Evolutionary conservation across 2,113 vertebrate species (phyloP).

Genomic region (Chaenogobius annularis): DNA sequence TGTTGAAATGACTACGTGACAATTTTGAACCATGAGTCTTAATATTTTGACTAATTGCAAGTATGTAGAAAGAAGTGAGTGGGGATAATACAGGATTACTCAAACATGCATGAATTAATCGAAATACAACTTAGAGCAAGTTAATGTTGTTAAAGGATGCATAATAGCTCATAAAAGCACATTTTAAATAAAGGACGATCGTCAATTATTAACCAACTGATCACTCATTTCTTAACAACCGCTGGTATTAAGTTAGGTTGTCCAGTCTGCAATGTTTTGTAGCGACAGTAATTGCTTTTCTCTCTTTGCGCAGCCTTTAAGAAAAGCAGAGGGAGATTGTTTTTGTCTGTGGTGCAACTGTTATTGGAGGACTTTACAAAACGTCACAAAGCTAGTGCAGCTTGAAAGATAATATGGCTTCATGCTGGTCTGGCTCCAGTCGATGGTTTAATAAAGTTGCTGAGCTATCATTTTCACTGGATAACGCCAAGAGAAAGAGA

Average conservation of each 20-base stretch:
- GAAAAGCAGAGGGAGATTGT: conserved; percentile 46
- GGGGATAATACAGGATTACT: too few relatives aligned
- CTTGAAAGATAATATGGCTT: conserved; percentile 57
- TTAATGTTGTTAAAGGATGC: too few relatives aligned
- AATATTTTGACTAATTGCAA: too few relatives aligned
- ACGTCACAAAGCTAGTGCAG: conserved; percentile 48
- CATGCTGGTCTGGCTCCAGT: conserved; percentile 41
- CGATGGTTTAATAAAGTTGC: conserved; percentile 48
- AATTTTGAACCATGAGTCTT: too few relatives aligned
- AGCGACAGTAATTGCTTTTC: not conserved
- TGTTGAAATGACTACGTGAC: too few relatives aligned
- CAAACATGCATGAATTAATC: too few relatives aligned
- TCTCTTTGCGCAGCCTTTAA: conserved; percentile 13
- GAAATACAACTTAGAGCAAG: too few relatives aligned
- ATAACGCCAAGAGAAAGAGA: conserved; percentile 37
- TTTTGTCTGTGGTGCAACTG: conserved; percentile 46
- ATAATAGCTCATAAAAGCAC: too few relatives aligned
- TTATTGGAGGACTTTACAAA: conserved; percentile 53
- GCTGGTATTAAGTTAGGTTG: not conserved
- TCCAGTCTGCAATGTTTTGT: conserved; percentile 6
- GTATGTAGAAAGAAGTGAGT: too few relatives aligned
- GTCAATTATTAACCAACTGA: too few relatives aligned
- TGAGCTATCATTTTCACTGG: conserved; percentile 55
- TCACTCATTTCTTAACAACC: too few relatives aligned
- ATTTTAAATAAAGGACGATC: too few relatives aligned